Evolutionary conservation across 2,113 vertebrate species (phyloP).

Genomic region (Canis aureus): DNA sequence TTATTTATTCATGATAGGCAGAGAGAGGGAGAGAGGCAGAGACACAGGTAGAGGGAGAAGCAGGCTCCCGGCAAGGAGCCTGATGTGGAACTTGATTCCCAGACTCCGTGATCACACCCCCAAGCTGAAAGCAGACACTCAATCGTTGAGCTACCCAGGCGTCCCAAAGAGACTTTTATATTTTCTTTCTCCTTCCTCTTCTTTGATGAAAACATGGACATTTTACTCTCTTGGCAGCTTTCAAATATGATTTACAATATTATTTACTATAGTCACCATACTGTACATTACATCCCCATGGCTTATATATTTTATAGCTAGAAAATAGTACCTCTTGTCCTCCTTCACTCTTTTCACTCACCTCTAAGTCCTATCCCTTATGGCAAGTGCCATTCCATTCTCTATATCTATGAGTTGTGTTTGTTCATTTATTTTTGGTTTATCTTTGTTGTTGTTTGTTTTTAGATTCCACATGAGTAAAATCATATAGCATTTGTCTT

Average conservation of each 20-base stretch:
- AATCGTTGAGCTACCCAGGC: too few relatives aligned
- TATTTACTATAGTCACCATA: not conserved
- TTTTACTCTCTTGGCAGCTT: not conserved
- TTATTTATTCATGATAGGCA: too few relatives aligned
- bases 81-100: too few relatives aligned
- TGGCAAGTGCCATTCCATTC: not conserved
- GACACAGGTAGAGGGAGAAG: too few relatives aligned
- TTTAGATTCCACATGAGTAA: not conserved
- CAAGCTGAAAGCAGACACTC: too few relatives aligned
- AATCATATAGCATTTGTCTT: not conserved
- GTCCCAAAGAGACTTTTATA: too few relatives aligned
- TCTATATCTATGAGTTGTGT: not conserved
- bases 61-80: too few relatives aligned
- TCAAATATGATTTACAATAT: not conserved
- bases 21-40: too few relatives aligned
- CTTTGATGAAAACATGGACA: not conserved
- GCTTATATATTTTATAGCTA: not conserved
- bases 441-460: not conserved
- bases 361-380: not conserved
- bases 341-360: not conserved
- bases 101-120: too few relatives aligned
- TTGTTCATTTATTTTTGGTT: not conserved
- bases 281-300: not conserved
- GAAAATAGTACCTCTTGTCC: not conserved
- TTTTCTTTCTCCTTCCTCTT: not conserved